These are phyloP conservation scores for Sisor rabdophorus DNA, from an alignment of 2,113 vertebrate species.

Conservation along the genomic window DNA sequence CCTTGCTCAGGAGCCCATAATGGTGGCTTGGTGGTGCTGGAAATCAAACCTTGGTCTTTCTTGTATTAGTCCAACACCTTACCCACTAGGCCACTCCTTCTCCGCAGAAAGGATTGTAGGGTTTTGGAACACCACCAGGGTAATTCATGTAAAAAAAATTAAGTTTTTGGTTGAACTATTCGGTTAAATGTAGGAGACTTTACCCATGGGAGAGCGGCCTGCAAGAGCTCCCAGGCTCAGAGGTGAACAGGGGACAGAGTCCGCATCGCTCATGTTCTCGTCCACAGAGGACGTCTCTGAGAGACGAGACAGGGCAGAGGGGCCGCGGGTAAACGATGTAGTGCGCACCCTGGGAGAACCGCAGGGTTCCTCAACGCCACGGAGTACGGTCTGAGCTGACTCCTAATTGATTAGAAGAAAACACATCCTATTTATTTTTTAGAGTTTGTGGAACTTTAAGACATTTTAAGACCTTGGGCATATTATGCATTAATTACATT, in stretches of 20 bases:
- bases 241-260: constrained; percentile 86
- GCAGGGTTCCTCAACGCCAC: constrained; percentile 89
- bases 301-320: constrained; percentile 77
- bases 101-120: no score
- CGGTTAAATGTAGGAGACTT: neutral
- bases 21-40: no score
- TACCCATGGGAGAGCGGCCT: constrained; percentile 63
- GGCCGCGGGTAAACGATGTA: constrained; percentile 72
- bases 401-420: constrained; percentile 67
- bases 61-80: no score
- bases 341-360: constrained; percentile 85
- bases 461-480: neutral
- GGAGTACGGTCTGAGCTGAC: constrained; percentile 84
- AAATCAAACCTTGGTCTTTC: no score
- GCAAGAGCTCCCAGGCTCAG: constrained; percentile 55
- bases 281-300: constrained; percentile 87
- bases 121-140: no score
- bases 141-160: no score
- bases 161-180: no score
- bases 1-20: no score
- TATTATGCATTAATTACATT: no score
- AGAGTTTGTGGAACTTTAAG: neutral
- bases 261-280: constrained; percentile 83
- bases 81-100: no score
- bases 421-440: neutral